Evolutionary conservation across 2,888 invertebrate genomes (phyloP).

Genomic region (Limnephilus auricula): DNA sequence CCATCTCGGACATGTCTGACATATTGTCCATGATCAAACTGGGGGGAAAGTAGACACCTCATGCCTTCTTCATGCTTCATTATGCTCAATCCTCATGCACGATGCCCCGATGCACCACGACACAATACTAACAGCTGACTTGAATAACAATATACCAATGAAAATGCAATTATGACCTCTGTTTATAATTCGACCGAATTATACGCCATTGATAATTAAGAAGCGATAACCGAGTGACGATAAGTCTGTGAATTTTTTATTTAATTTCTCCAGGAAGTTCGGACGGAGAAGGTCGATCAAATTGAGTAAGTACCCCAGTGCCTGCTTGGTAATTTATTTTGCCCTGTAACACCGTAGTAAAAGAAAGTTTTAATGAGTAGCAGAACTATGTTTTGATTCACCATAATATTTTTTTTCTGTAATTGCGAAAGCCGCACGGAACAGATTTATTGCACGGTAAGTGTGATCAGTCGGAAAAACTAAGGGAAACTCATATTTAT

Average conservation of each 20-base stretch:
- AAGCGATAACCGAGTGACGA: neutral
- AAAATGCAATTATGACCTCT: neutral
- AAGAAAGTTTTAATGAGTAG: neutral
- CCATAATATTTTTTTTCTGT: neutral
- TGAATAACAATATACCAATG: conserved; percentile 5
- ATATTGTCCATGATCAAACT: neutral
- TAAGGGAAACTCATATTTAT: too few species aligned
- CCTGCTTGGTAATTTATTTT: neutral
- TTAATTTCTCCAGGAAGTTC: conserved; percentile 42
- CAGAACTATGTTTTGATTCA: neutral
- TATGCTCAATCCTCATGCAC: neutral
- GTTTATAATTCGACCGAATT: conserved; percentile 13
- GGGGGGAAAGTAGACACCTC: conserved; percentile 28
- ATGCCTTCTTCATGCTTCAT: too few species aligned
- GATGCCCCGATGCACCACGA: neutral
- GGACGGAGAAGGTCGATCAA: neutral
- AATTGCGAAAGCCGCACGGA: neutral
- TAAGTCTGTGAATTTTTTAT: conserved; percentile 19
- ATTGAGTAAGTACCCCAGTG: neutral
- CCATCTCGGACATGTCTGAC: neutral
- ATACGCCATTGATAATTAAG: neutral
- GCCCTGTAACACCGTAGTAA: neutral
- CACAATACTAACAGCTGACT: neutral
- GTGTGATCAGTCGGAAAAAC: neutral
- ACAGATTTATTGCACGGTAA: neutral